A percentile compares a stretch with the other conserved stretches of the same genome.
phyloP scores from a whole-genome alignment of 1,140 invertebrate genomes.

The Temnothorax nylanderi region DNA sequence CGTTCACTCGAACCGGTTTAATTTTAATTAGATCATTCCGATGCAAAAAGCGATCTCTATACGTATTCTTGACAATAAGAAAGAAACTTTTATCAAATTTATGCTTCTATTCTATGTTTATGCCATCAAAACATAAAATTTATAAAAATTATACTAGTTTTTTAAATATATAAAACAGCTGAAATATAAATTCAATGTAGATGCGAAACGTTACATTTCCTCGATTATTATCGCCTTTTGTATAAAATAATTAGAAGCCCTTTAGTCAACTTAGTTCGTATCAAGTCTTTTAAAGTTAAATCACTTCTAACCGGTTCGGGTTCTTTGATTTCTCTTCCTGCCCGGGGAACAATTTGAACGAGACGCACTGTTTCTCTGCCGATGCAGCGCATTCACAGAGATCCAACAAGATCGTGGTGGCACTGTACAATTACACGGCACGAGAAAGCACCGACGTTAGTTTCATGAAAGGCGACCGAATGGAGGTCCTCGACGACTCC shows the following conservation, averaged over 20 bases:
- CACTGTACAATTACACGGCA: conserved; percentile 96
- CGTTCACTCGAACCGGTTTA: conserved; percentile 2
- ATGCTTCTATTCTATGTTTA: not conserved
- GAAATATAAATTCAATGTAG: not conserved
- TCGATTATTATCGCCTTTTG: not conserved
- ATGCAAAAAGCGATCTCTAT: not conserved
- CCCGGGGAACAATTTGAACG: conserved; percentile 1
- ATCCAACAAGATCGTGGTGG: conserved; percentile 91
- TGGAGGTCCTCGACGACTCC: conserved; percentile 95
- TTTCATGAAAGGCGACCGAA: conserved; percentile 96
- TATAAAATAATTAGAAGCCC: not conserved
- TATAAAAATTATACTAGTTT: not conserved
- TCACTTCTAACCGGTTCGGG: conserved; percentile 14
- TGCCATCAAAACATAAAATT: not conserved
- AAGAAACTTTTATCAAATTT: not conserved
- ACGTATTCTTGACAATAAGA: not conserved
- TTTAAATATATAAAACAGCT: not conserved
- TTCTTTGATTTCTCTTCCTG: not conserved
- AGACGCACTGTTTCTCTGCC: conserved; percentile 34
- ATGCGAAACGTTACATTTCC: not conserved
- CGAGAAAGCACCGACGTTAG: conserved; percentile 96
- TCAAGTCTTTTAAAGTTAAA: conserved; percentile 28
- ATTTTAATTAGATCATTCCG: not conserved
- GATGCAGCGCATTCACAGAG: conserved; percentile 82
- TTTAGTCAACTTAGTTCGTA: not conserved